Conservation (phyloP, 2,888 invertebrate species). For the Clivina fossor region DNA sequence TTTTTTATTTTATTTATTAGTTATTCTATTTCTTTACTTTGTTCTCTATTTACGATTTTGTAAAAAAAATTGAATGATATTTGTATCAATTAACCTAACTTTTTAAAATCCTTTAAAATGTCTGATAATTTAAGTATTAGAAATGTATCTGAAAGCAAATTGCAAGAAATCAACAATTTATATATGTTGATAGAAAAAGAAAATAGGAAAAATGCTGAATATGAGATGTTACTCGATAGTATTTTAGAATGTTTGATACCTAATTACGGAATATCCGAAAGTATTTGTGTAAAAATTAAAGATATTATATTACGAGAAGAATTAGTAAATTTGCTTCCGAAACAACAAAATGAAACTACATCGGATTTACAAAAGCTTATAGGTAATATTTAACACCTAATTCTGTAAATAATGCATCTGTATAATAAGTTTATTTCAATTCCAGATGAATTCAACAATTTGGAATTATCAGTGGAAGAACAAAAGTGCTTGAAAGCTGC, state of each 20-base stretch:
- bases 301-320: conserved; percentile 40
- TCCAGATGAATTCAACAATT: conserved; percentile 42
- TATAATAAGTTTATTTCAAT: conserved; percentile 2
- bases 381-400: too few species aligned
- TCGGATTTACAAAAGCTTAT: conserved; percentile 6
- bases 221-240: conserved; percentile 44
- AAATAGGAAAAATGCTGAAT: conserved; percentile 42
- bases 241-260: conserved; percentile 42
- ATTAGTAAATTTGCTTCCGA: conserved; percentile 15
- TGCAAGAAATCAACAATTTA: conserved; percentile 44
- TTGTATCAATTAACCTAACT: too few species aligned
- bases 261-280: conserved; percentile 38
- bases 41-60: too few species aligned
- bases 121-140: conserved; percentile 1
- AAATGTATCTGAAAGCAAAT: conserved; percentile 17
- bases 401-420: background rate
- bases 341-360: conserved; percentile 6
- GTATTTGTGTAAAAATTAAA: conserved; percentile 43
- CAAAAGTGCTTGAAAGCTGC: conserved; percentile 45
- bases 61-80: too few species aligned
- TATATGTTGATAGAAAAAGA: conserved; percentile 44
- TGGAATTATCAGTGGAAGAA: conserved; percentile 49
- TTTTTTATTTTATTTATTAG: too few species aligned
- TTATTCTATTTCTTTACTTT: too few species aligned
- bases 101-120: conserved; percentile 9